Base-by-base conservation (phyloP, 2,797 vertebrate genomes). In the Typhlichthys subterraneus region DNA sequence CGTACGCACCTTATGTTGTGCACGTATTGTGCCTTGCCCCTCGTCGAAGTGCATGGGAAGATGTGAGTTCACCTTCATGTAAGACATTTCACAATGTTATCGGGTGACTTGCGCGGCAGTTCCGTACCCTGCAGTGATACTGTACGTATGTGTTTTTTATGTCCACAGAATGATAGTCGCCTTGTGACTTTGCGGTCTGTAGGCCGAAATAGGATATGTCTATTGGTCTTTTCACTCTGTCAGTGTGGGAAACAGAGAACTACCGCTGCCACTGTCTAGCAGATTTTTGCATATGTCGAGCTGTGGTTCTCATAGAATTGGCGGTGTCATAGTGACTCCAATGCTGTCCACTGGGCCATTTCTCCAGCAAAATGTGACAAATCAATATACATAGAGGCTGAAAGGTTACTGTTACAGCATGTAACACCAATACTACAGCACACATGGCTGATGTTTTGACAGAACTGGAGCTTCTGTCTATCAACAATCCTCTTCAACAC, bases 21-120 rank as follows among this genome's bases (percentile, higher is more conserved):
- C 90, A 90, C 87, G 88, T 91, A 83, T 12, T 48, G 54, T 63
- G 31, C 52, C 77, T 72, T 89, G 83, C 78, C 84, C 81, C 65
- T 62, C 55, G 8, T 69, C 31, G 1, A 2, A 9, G 57, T 57
- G 67, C 45, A 77, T 76, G 82, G 67, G 79, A 85, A 82, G 69
- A 70, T 57, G 19, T 68, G 53, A 73, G 76, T 75, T 51, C 31
- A 33, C 17, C 59, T 84, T 85, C 23, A 29, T 29, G 23, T 29
- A 29, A 29, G 23, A 76, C 77, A 81, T 55, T 9, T 56, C 49
- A 33, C 23, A 65, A 46, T 33, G 42, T 58, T 58, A 12, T 74
- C 46, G 50, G 64, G 54, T 17, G 45, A 73, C 63, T 63, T 56
- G 17, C 13, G 69, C 42, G 74, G 77, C 9, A 11, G 19, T 67